Evolutionary conservation across 2,113 vertebrate genomes (phyloP), one percentile per base, ranked within the genome.

Genomic region (Ciconia maguari): DNA sequence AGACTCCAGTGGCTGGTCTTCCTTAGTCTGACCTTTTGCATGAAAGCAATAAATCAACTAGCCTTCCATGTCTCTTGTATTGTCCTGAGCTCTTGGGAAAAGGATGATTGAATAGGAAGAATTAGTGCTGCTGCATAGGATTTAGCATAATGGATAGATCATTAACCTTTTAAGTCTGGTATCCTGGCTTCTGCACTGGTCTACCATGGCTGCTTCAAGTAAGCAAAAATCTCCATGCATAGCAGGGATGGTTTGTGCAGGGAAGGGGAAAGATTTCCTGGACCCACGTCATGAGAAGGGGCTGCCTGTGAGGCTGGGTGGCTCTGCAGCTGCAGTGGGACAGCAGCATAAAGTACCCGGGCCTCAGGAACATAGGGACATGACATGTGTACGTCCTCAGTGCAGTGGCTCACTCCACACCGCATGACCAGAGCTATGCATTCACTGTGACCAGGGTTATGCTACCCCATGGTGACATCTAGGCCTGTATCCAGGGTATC

Each of bases 1-100:
- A 89, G 44, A 77, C 25, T 74, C 54, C 6, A 2, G 24, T 66
- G 66, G 44, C 79, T 94, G 48, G 46, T 95, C 78, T 97, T 93
- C 87, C 70, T 91, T 81, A 70, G 48, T 66, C 51, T 97, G 96
- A 96, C 89, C 94, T 97, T 93, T 91, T 93, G 42, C 75, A 81
- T 75, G 75, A 91, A 92, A 96, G 89, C 93, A 77, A 94, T 96
- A 94, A 93, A 97, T 97, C 96, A 96, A n/a, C 42, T 36, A 80
- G 13, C 66, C 42, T 86, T 93, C 78, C 79, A 32, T 10, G 82
- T 83, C 82, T 90, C 48, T 77, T 0, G 1, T 80, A 94, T 94
- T 96, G 92, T 96, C 55, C 68, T 0, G 11, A 46, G 84, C 68
- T 95, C 94, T 91, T 93, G 93, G 93, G 94, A 93, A 96, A 96